A percentile compares a stretch with the other conserved stretches of the same genome.
Conservation (phyloP, 1,140 invertebrate species). For the Scaptomyza hsui region DNA sequence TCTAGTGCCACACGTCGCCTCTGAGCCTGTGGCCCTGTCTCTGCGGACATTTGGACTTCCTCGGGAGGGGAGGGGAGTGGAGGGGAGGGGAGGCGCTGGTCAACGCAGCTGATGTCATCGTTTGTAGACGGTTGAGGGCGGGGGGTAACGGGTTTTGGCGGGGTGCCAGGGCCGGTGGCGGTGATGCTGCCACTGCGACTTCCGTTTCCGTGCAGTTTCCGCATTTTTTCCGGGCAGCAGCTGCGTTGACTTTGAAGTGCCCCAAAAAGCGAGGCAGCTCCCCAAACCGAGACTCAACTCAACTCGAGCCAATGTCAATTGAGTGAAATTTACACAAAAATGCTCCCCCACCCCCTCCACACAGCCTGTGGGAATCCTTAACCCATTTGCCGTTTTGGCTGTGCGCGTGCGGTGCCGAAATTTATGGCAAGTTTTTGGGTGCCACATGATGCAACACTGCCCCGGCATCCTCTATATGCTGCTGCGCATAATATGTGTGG, state of each 20-base stretch:
- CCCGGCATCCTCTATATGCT: constrained; percentile 32
- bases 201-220: constrained; percentile 81
- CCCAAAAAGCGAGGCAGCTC: constrained; percentile 43
- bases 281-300: constrained; percentile 30
- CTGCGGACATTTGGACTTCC: constrained; percentile 14
- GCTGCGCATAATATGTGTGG: constrained; percentile 73
- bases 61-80: neutral
- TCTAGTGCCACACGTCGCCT: constrained; percentile 31
- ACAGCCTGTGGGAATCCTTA: constrained; percentile 31
- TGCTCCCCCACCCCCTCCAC: neutral
- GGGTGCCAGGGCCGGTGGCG: constrained; percentile 31
- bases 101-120: constrained; percentile 8
- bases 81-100: neutral
- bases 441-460: neutral
- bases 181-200: constrained; percentile 75
- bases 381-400: constrained; percentile 59
- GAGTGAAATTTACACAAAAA: constrained; percentile 76
- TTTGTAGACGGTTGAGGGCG: no score
- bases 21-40: constrained; percentile 9
- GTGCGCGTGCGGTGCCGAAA: constrained; percentile 53
- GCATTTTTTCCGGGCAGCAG: constrained; percentile 70
- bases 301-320: constrained; percentile 64
- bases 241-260: constrained; percentile 79
- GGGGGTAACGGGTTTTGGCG: no score
- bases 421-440: constrained; percentile 74